Percentiles rank a stretch among this genome's conserved stretches.
These are phyloP conservation scores for Seira musarum DNA, from an alignment of 2,888 invertebrate species.

Conservation along the genomic window DNA sequence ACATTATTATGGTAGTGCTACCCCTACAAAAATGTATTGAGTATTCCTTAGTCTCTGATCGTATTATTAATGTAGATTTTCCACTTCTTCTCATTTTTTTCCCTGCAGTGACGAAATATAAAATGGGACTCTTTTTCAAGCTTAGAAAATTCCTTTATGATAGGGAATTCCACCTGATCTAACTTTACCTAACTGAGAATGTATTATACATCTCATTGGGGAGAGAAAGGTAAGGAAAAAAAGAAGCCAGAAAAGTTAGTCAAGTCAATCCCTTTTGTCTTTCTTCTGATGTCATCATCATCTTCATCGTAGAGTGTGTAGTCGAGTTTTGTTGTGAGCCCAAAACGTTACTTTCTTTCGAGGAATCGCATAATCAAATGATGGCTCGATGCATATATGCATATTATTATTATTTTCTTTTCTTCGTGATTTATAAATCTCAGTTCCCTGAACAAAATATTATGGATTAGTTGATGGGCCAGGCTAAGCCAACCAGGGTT, in stretches of 20 bases:
- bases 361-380: neutral
- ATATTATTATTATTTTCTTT: neutral
- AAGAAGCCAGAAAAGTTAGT: constrained; percentile 3
- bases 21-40: constrained; percentile 13
- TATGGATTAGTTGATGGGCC: neutral
- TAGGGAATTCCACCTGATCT: neutral
- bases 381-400: neutral
- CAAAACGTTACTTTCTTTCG: too few species aligned
- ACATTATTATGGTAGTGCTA: neutral
- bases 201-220: neutral
- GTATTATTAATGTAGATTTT: constrained; percentile 21
- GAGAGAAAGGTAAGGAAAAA: neutral
- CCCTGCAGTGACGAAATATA: too few species aligned
- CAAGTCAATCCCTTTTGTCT: neutral
- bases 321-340: too few species aligned
- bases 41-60: neutral
- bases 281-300: neutral
- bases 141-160: neutral
- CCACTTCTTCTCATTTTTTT: neutral
- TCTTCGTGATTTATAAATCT: constrained; percentile 1
- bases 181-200: neutral
- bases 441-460: neutral
- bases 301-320: neutral
- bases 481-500: neutral
- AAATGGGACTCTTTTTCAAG: too few species aligned